Evolutionary conservation across 2,113 vertebrate species (phyloP).

Genomic region (Strix aluco): DNA sequence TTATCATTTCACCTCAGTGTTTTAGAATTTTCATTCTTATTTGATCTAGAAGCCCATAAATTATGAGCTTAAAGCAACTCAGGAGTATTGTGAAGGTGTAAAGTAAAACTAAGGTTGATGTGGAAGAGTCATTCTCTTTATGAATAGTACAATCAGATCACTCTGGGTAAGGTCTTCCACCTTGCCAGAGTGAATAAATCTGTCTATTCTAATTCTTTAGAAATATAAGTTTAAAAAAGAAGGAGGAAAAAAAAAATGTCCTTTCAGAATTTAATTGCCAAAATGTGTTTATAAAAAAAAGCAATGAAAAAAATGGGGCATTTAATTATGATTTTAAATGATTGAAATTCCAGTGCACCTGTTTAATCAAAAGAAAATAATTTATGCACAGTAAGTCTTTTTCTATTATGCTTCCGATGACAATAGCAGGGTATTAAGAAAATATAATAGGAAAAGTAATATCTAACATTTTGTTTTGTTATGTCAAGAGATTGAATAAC

Average conservation of each 20-base stretch:
- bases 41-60: not conserved
- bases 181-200: not conserved
- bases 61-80: not conserved
- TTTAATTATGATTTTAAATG: constrained; percentile 34
- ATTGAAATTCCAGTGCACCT: constrained; percentile 50
- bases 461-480: not conserved
- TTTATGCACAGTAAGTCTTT: not conserved
- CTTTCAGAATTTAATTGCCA: constrained; percentile 44
- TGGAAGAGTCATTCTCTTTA: not conserved
- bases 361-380: constrained; percentile 60
- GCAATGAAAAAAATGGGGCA: not conserved
- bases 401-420: constrained; percentile 35
- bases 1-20: not conserved
- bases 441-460: constrained; percentile 31
- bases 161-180: not conserved
- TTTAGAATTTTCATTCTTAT: not conserved
- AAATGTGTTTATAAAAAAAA: constrained; percentile 24
- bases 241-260: not conserved
- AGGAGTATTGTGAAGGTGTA: not conserved
- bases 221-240: not conserved
- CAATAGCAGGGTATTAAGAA: constrained; percentile 44
- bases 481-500: not conserved
- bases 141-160: not conserved
- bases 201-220: constrained; percentile 8
- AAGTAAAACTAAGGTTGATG: not conserved